Conservation (phyloP, 2,113 vertebrate genomes). For the Myotis davidii region DNA sequence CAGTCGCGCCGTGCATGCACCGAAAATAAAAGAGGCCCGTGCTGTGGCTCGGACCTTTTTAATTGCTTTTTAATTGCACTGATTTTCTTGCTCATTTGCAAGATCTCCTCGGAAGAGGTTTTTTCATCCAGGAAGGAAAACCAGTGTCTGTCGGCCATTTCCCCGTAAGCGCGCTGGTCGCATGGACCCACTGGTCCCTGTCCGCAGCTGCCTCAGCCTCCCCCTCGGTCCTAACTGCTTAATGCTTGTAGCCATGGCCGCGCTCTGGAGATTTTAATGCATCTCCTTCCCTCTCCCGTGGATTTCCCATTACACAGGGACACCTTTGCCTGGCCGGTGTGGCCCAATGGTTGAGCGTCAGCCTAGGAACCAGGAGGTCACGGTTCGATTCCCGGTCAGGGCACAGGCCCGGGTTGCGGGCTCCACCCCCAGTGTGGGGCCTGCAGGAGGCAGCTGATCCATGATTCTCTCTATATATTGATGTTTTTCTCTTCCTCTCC, state of each 20-base stretch:
- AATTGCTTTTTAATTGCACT: slow-evolving; percentile 8
- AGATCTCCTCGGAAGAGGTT: neutral
- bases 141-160: neutral
- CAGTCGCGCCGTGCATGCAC: neutral
- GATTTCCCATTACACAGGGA: neutral
- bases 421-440: no score
- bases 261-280: neutral
- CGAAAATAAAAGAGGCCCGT: neutral
- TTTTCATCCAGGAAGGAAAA: neutral
- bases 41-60: neutral
- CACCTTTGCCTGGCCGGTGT: no score
- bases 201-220: neutral
- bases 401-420: no score
- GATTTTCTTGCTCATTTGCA: neutral
- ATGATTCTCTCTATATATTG: no score
- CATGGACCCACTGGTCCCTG: neutral
- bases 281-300: neutral
- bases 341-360: no score
- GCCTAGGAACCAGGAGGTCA: no score
- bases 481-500: no score
- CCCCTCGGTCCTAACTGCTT: neutral
- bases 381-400: no score
- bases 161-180: neutral
- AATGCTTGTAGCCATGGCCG: neutral
- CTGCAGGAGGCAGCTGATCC: no score